A percentile compares a stretch with the other conserved stretches of the same genome.
Evolutionary conservation across 2,113 vertebrate genomes (phyloP).

Genomic region (Mandrillus leucophaeus): DNA sequence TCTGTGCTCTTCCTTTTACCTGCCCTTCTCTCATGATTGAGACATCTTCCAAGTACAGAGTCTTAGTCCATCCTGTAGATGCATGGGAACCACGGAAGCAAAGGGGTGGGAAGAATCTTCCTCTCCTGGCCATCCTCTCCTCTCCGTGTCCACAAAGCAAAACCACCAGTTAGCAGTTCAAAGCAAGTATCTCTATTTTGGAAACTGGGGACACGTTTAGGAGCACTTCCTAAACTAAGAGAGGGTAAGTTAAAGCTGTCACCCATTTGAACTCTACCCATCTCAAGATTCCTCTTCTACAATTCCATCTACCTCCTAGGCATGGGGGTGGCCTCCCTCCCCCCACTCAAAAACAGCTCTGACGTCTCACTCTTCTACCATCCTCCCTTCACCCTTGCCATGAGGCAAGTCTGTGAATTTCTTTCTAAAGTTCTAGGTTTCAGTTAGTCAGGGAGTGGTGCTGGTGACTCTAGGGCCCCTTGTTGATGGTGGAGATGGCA

Average conservation of each 20-base stretch:
- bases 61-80: neutral
- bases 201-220: neutral
- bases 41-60: neutral
- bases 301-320: neutral
- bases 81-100: neutral
- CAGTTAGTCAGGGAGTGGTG: neutral
- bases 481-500: neutral
- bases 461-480: neutral
- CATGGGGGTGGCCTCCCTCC: fast-evolving
- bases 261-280: neutral
- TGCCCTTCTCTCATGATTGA: neutral
- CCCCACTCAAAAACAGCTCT: neutral
- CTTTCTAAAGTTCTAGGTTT: neutral
- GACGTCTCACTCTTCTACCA: neutral
- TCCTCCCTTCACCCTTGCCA: neutral
- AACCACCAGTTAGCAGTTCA: neutral
- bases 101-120: neutral
- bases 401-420: neutral
- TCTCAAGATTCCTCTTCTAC: neutral
- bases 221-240: neutral
- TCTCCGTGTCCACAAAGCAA: neutral
- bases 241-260: neutral
- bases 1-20: neutral
- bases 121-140: neutral
- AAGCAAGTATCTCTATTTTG: neutral